These are phyloP conservation scores for Manis pentadactyla DNA, from an alignment of 2,797 vertebrate species.

Conservation along the genomic window DNA sequence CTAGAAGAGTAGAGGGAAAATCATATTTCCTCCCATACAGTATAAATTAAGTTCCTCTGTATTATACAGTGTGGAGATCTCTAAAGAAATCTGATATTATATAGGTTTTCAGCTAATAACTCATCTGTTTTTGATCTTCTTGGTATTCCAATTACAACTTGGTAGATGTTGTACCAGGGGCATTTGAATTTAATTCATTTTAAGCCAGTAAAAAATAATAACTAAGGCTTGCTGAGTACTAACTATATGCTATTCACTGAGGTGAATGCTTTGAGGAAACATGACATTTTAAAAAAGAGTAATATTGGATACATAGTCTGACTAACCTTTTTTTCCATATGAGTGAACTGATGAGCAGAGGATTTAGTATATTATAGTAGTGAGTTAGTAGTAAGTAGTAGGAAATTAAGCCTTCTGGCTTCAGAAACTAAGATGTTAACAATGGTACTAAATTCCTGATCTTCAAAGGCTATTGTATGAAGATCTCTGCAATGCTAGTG, in stretches of 20 bases:
- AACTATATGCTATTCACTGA: background rate
- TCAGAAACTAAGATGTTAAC: background rate
- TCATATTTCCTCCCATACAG: background rate
- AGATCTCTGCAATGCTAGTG: background rate
- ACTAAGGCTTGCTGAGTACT: background rate
- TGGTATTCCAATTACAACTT: background rate
- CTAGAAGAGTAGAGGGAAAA: background rate
- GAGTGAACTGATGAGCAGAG: background rate
- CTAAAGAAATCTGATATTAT: background rate
- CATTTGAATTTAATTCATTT: background rate
- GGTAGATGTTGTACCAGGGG: background rate
- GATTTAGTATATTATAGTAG: background rate
- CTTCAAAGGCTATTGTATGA: background rate
- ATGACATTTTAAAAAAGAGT: background rate
- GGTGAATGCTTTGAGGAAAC: background rate
- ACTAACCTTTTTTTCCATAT: background rate
- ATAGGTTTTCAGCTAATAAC: background rate
- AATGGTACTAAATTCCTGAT: background rate
- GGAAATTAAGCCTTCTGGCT: background rate
- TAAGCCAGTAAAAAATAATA: background rate
- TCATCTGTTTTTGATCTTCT: background rate
- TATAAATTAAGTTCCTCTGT: background rate
- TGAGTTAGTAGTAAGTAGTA: background rate
- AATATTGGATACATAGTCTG: background rate
- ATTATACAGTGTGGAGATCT: background rate